Percentiles rank a stretch among this genome's conserved stretches.
These are phyloP conservation scores for Rhagophthalmus giganteus DNA, from an alignment of 2,888 invertebrate species.

Conservation along the genomic window DNA sequence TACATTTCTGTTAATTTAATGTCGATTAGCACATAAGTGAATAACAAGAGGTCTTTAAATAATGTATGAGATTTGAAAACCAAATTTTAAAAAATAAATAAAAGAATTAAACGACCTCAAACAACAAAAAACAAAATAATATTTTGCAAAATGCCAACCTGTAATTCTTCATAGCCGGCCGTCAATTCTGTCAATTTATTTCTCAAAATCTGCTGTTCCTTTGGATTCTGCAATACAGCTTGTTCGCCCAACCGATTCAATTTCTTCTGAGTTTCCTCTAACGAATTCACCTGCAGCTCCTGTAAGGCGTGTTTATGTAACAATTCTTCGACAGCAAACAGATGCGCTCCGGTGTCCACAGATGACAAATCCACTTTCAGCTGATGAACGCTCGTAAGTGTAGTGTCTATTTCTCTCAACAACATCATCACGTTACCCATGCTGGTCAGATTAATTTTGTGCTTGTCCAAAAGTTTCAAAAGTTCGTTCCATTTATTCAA, in stretches of 20 bases:
- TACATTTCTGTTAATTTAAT: conserved; percentile 64
- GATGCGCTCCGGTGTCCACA: conserved; percentile 89
- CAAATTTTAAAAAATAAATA: too few species aligned
- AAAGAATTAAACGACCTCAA: too few species aligned
- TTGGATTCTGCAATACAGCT: conserved; percentile 57
- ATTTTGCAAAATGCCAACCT: too few species aligned
- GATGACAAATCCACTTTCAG: conserved; percentile 77
- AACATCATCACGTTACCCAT: conserved; percentile 86
- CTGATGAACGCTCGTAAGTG: conserved; percentile 79
- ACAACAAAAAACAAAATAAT: too few species aligned
- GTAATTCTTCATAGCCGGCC: conserved; percentile 66
- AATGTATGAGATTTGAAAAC: too few species aligned
- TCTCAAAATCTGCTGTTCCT: conserved; percentile 64
- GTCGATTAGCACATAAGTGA: too few species aligned
- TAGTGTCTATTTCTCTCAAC: conserved; percentile 89
- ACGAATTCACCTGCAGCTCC: conserved; percentile 86
- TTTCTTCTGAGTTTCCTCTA: conserved; percentile 82
- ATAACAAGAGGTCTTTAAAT: too few species aligned
- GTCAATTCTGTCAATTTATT: conserved; percentile 77
- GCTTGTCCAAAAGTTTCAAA: conserved; percentile 81
- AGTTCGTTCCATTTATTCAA: conserved; percentile 85
- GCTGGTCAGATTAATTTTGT: conserved; percentile 72
- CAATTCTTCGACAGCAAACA: conserved; percentile 92
- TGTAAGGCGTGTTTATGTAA: conserved; percentile 92
- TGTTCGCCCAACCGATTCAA: conserved; percentile 68